Evolutionary conservation across 2,113 vertebrate species (phyloP).

Genomic region (Himantopus leucocephalus): DNA sequence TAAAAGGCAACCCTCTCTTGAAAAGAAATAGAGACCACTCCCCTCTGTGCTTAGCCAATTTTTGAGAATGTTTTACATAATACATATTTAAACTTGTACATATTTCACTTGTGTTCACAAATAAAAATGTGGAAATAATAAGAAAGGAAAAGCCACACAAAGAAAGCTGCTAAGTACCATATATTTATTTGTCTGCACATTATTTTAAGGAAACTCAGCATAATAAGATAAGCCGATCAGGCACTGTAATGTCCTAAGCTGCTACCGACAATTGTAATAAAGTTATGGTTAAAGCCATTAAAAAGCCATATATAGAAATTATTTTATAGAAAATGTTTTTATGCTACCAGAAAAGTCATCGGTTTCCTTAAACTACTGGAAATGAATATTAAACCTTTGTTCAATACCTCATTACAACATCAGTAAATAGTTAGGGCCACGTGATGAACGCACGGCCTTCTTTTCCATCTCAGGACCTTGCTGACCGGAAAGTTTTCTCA

Average conservation of each 20-base stretch:
- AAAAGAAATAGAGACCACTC: not conserved
- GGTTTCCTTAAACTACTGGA: not conserved
- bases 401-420: not conserved
- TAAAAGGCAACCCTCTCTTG: not conserved
- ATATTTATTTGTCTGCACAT: constrained; percentile 26
- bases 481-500: not conserved
- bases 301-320: constrained; percentile 16
- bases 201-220: constrained; percentile 65
- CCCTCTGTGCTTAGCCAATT: not conserved
- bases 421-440: not conserved
- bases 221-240: constrained; percentile 64
- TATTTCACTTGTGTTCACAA: constrained; percentile 43
- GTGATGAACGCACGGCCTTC: fast-evolving
- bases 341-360: not conserved
- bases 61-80: not conserved
- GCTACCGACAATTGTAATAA: constrained; percentile 47
- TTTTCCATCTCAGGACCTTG: not conserved
- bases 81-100: constrained; percentile 15
- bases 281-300: not conserved
- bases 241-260: constrained; percentile 28
- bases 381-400: not conserved
- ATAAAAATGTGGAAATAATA: constrained; percentile 53
- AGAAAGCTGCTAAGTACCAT: constrained; percentile 8
- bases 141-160: constrained; percentile 67
- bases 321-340: constrained; percentile 6